Base-by-base conservation (phyloP, 2,113 vertebrate species). In the Pagrus major region DNA sequence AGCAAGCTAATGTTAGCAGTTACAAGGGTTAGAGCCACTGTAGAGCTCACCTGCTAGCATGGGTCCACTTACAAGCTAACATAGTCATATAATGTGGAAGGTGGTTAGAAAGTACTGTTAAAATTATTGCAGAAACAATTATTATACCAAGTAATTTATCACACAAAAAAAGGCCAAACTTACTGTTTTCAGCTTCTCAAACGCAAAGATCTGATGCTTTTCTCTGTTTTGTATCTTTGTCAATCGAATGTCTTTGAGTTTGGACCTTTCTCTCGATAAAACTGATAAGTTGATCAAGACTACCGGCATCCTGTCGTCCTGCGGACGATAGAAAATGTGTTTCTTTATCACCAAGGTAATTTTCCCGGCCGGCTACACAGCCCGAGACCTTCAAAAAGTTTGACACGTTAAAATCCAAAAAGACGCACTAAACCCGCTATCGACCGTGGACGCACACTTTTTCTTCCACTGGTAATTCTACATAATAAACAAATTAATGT, bases 1-100 rank as follows among this genome's bases (percentile, higher is more conserved):
- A 71, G 78, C 29, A 31, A 66, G 59, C 58, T 65, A n/a, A 71
- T 75, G 76, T 66, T 47, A 27, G 56, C 15, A 21, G 58, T 58
- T 51, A 31, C 4, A 9, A 67, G 55, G 44, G 72, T 73, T 55
- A 55, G 60, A 73, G 35, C 7, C 49, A 16, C 67, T 5, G 20
- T 44, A 4, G 52, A 61, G 61, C 23, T 65, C 23, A 78, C 54
- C 29, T 63, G 60, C 49, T 23, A n/a, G 31, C 15, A 12, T 6
- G 27, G 46, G 9, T 66, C 11, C 7, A 9, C 27, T 66, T n/a
- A 59, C 2, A 4, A 61, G 20, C 29, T 54, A 25, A 31, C 29
- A 47, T 6, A 47, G 37, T 15, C 29, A 5, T 29, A 20, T 7
- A 11, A 33, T 21, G 7, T 46, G 31, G 9, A 35, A 9, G 3